Percentiles rank a stretch among this genome's conserved stretches.
phyloP scores from a whole-genome alignment of 2,888 invertebrate genomes.

The Lasioglossum malachurum region DNA sequence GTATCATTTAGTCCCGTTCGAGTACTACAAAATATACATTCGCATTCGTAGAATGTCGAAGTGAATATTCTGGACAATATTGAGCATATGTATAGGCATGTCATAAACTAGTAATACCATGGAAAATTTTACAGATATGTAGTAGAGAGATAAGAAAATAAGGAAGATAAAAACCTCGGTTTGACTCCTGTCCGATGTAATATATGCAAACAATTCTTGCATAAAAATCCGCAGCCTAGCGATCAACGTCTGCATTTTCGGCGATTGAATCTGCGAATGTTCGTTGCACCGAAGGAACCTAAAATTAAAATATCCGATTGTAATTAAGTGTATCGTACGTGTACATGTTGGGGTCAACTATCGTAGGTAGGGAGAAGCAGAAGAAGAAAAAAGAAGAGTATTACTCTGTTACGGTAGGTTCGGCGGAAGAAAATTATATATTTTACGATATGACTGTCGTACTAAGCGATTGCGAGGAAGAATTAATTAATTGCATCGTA shows the following conservation, averaged over 20 bases:
- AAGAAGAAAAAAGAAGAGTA: conserved; percentile 19
- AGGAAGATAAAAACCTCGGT: too few species aligned
- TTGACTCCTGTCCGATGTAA: too few species aligned
- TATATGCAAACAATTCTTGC: not conserved
- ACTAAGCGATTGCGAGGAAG: conserved; percentile 28
- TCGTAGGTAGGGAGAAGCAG: conserved; percentile 52
- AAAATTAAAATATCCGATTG: conserved; percentile 57
- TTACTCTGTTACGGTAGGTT: conserved; percentile 36
- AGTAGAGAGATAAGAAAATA: too few species aligned
- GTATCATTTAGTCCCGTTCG: too few species aligned
- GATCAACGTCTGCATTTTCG: not conserved
- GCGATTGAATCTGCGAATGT: conserved; percentile 34
- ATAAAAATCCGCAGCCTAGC: not conserved
- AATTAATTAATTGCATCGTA: conserved; percentile 46
- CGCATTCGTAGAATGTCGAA: too few species aligned
- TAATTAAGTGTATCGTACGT: conserved; percentile 70
- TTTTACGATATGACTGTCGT: conserved; percentile 69
- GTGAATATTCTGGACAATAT: too few species aligned
- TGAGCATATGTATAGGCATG: too few species aligned
- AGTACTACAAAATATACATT: too few species aligned
- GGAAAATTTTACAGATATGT: too few species aligned
- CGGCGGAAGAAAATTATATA: conserved; percentile 63
- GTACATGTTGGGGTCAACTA: conserved; percentile 71
- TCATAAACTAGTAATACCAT: too few species aligned
- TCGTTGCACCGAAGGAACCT: conserved; percentile 31